phyloP scores from a whole-genome alignment of 2,797 vertebrate species.

The Mico argentatus region DNA sequence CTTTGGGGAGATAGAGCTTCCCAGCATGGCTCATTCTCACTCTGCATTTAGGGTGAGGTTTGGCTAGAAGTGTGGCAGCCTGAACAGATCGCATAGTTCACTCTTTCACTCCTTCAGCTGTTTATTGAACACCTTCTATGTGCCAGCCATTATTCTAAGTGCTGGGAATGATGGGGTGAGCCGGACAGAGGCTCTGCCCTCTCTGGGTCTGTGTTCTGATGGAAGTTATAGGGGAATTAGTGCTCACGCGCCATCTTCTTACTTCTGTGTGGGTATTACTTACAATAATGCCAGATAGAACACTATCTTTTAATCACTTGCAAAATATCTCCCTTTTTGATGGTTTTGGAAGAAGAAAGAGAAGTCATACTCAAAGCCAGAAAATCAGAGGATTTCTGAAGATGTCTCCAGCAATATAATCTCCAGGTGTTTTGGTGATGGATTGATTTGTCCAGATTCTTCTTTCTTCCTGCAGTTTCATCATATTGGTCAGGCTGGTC shows the following conservation, averaged over 20 bases:
- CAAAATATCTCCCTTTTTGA: not conserved
- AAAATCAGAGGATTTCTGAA: not conserved
- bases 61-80: not conserved
- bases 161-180: not conserved
- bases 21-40: not conserved
- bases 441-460: not conserved
- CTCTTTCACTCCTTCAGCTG: not conserved
- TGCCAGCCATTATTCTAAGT: not conserved
- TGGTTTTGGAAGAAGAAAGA: constrained; percentile 4
- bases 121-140: not conserved
- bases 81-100: not conserved
- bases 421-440: not conserved
- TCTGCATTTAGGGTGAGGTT: not conserved
- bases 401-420: not conserved
- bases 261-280: not conserved
- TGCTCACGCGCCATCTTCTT: not conserved
- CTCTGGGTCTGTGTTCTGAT: not conserved
- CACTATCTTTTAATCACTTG: not conserved
- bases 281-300: not conserved
- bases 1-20: not conserved
- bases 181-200: not conserved
- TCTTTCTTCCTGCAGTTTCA: not conserved
- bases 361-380: not conserved
- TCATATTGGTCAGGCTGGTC: too few relatives aligned
- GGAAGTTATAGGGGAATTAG: not conserved